These are phyloP conservation scores for Drosophila burlai DNA, from an alignment of 1,140 invertebrate species.

Conservation along the genomic window DNA sequence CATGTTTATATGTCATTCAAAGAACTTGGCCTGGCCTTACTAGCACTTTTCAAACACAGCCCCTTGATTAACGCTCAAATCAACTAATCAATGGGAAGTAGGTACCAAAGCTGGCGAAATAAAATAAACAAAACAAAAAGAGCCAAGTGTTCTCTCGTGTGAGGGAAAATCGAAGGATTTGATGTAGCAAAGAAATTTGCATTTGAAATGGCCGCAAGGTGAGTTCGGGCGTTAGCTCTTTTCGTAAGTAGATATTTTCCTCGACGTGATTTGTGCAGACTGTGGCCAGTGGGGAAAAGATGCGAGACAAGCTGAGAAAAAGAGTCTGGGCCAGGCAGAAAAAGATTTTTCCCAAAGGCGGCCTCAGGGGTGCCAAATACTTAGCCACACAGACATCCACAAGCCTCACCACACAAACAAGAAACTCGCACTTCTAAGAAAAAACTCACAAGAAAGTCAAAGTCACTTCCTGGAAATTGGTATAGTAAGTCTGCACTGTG, in stretches of 20 bases:
- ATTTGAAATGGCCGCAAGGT: conserved; percentile 56
- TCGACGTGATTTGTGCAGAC: conserved; percentile 53
- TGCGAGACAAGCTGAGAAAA: conserved; percentile 8
- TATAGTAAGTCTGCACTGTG: conserved; percentile 35
- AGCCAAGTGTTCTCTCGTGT: too few species aligned
- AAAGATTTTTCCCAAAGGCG: conserved; percentile 4
- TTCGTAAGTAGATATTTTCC: conserved; percentile 39
- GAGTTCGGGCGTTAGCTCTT: conserved; percentile 20
- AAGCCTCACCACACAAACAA: neutral
- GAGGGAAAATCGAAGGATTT: neutral
- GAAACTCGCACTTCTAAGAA: neutral
- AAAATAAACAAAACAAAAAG: neutral
- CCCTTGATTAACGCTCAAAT: conserved; percentile 68
- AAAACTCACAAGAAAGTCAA: conserved; percentile 22
- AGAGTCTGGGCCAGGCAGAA: conserved; percentile 1
- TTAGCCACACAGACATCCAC: conserved; percentile 17
- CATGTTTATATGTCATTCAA: too few species aligned
- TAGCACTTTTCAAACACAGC: neutral
- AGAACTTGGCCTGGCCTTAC: neutral
- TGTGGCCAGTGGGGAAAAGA: conserved; percentile 22
- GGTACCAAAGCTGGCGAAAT: conserved; percentile 18
- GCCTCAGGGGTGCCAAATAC: conserved; percentile 24
- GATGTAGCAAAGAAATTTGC: conserved; percentile 62
- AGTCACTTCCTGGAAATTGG: conserved; percentile 24
- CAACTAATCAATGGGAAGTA: conserved; percentile 76